A percentile compares a stretch with the other conserved stretches of the same genome.
phyloP scores from a whole-genome alignment of 2,888 invertebrate genomes.

The Drosophila neutralis region DNA sequence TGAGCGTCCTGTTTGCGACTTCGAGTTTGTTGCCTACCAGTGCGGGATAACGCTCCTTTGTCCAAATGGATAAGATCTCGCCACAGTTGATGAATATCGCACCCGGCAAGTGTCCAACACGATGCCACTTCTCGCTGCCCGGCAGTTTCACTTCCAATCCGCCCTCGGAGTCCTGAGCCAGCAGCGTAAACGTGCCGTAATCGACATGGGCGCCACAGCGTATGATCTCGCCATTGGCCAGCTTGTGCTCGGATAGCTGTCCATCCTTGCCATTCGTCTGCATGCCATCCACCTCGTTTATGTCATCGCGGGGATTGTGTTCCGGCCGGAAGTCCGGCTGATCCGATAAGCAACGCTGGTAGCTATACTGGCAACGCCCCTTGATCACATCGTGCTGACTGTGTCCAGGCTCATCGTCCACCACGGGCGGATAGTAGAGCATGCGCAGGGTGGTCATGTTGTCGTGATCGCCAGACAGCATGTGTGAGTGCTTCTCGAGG shows the following conservation, averaged over 20 bases:
- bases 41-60: slow-evolving; percentile 89
- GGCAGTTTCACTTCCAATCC: slow-evolving; percentile 88
- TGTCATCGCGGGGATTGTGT: slow-evolving; percentile 79
- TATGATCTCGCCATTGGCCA: slow-evolving; percentile 85
- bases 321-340: slow-evolving; percentile 84
- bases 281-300: slow-evolving; percentile 67
- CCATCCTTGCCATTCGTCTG: slow-evolving; percentile 46
- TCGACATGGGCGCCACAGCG: slow-evolving; percentile 91
- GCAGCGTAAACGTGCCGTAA: slow-evolving; percentile 90
- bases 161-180: slow-evolving; percentile 91
- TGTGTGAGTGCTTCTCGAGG: slow-evolving; percentile 88
- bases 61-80: slow-evolving; percentile 91
- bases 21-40: slow-evolving; percentile 85
- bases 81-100: slow-evolving; percentile 91
- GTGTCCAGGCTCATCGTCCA: slow-evolving; percentile 86
- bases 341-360: slow-evolving; percentile 84
- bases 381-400: slow-evolving; percentile 85
- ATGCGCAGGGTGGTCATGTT: slow-evolving; percentile 89
- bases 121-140: slow-evolving; percentile 89
- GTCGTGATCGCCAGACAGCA: slow-evolving; percentile 87
- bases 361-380: slow-evolving; percentile 84
- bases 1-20: not conserved
- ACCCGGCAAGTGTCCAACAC: slow-evolving; percentile 91
- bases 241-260: slow-evolving; percentile 80
- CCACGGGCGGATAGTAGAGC: slow-evolving; percentile 90